These are phyloP conservation scores for Macheiramphus alcinus DNA, from an alignment of 2,113 vertebrate genomes.

Conservation along the genomic window DNA sequence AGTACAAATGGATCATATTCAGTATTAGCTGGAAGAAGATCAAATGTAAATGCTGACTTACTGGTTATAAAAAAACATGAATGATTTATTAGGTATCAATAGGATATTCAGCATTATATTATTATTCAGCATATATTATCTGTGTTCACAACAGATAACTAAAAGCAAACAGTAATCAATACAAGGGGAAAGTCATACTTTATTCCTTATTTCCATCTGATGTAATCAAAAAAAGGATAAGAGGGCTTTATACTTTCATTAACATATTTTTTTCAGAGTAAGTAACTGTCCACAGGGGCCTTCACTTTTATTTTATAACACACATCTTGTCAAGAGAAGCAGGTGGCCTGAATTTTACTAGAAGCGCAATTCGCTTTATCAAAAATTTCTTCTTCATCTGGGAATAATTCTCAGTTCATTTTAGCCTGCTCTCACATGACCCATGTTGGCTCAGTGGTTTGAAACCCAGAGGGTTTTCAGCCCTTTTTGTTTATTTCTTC, in stretches of 20 bases:
- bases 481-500: background rate
- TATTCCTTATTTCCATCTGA: background rate
- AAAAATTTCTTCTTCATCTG: background rate
- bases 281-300: background rate
- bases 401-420: conserved; percentile 3
- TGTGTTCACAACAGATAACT: background rate
- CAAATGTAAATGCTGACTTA: conserved; percentile 10
- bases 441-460: background rate
- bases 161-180: background rate
- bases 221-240: background rate
- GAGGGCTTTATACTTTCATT: background rate
- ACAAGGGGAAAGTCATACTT: background rate
- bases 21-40: background rate
- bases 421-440: background rate
- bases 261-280: background rate
- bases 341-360: background rate
- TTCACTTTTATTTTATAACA: background rate
- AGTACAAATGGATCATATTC: background rate
- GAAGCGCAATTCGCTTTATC: background rate
- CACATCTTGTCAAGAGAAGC: background rate
- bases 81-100: background rate
- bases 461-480: background rate
- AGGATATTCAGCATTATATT: background rate
- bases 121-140: background rate
- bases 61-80: background rate